phyloP scores from a whole-genome alignment of 1,140 invertebrate species.

The Myzus persicae region DNA sequence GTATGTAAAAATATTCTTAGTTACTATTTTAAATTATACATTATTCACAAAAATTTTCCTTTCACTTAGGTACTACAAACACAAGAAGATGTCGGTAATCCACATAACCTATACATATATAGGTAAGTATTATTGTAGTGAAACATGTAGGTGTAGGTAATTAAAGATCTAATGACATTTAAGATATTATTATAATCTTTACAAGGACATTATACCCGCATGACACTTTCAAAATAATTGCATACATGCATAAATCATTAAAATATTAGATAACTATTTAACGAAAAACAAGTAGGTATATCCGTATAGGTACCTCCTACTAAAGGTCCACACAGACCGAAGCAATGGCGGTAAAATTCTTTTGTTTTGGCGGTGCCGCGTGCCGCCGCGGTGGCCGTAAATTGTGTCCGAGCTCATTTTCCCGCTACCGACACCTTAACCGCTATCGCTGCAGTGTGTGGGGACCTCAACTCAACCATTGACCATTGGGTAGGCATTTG shows the following conservation, averaged over 20 bases:
- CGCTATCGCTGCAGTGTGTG: no score
- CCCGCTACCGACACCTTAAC: no score
- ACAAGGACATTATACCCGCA: conserved; percentile 44
- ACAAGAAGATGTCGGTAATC: background rate
- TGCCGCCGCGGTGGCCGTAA: no score
- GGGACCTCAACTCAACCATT: no score
- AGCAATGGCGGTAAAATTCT: no score
- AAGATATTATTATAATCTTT: conserved; percentile 44
- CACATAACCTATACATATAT: background rate
- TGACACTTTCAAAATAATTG: conserved; percentile 18
- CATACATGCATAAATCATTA: conserved; percentile 35
- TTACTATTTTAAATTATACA: background rate
- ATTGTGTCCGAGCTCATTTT: no score
- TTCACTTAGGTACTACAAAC: background rate
- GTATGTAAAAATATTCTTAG: background rate
- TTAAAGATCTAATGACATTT: conserved; percentile 46
- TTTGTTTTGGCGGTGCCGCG: no score
- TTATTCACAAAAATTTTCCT: background rate
- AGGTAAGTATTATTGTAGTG: background rate
- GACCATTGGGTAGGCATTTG: background rate
- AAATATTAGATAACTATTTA: conserved; percentile 17
- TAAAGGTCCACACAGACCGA: no score
- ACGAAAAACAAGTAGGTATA: background rate
- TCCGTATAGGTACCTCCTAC: background rate
- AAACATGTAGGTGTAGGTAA: conserved; percentile 12